Conservation (phyloP, 64 coral and sea anemone genomes). For the Exaiptasia diaphana region DNA sequence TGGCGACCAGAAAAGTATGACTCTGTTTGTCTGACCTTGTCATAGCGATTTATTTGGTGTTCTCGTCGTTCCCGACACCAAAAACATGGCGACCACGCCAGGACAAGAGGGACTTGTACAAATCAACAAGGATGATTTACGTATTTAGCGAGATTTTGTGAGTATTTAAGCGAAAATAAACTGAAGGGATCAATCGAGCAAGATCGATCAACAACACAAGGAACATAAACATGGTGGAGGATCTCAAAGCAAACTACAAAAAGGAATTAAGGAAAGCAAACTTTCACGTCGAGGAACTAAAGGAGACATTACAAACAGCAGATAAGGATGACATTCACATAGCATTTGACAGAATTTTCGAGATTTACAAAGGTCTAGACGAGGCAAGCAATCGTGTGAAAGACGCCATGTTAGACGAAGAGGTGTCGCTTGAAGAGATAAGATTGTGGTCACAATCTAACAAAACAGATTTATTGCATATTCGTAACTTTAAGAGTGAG, state of each 20-base stretch:
- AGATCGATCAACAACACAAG: too few relatives aligned
- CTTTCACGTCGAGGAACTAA: conserved; percentile 2
- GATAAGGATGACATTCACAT: conserved; percentile 19
- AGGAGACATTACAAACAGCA: background rate
- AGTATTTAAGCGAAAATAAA: too few relatives aligned
- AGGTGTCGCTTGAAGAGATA: conserved; percentile 24
- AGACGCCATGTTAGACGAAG: conserved; percentile 37
- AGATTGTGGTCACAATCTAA: background rate
- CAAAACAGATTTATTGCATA: background rate
- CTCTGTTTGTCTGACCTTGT: too few relatives aligned
- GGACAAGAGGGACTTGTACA: too few relatives aligned
- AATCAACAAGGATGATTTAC: too few relatives aligned
- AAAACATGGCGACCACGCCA: too few relatives aligned
- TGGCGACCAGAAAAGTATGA: too few relatives aligned
- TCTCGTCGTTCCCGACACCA: too few relatives aligned
- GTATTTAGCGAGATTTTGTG: too few relatives aligned
- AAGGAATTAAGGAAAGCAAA: conserved; percentile 23
- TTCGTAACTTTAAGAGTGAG: background rate
- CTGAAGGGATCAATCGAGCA: too few relatives aligned
- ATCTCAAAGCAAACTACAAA: background rate
- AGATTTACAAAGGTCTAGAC: conserved; percentile 6
- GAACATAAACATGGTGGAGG: conserved; percentile 47
- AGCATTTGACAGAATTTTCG: conserved; percentile 8
- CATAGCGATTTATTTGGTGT: too few relatives aligned
- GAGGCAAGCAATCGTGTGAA: background rate